Evolutionary conservation across 1,140 invertebrate species (phyloP).

Genomic region (Coelopa frigida): DNA sequence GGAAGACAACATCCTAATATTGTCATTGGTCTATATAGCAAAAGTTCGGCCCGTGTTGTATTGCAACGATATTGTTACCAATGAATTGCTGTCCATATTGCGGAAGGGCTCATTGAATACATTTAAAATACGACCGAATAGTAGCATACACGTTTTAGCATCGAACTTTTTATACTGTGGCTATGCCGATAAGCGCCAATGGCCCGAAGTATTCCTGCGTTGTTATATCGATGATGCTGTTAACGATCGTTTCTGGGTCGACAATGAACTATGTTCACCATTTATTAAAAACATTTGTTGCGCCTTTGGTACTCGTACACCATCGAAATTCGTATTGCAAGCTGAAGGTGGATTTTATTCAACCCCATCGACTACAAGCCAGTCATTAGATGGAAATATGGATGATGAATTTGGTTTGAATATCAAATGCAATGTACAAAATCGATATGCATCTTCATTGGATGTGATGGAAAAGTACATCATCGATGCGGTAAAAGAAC

Average conservation of each 20-base stretch:
- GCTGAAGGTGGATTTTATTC: slow-evolving; percentile 51
- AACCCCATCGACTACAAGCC: slow-evolving; percentile 45
- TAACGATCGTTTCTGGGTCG: slow-evolving; percentile 88
- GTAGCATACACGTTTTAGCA: slow-evolving; percentile 73
- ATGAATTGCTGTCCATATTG: slow-evolving; percentile 74
- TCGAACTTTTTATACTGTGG: slow-evolving; percentile 79
- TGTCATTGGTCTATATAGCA: slow-evolving; percentile 72
- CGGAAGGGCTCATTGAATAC: slow-evolving; percentile 71
- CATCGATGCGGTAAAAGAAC: slow-evolving; percentile 80
- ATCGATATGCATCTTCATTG: slow-evolving; percentile 56
- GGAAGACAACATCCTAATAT: slow-evolving; percentile 69
- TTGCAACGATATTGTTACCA: slow-evolving; percentile 68
- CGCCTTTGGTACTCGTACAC: slow-evolving; percentile 78
- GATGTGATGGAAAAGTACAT: slow-evolving; percentile 75
- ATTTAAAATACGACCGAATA: slow-evolving; percentile 55
- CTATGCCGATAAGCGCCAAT: slow-evolving; percentile 67
- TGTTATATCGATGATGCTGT: slow-evolving; percentile 91
- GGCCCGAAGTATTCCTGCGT: slow-evolving; percentile 72
- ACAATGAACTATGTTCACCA: slow-evolving; percentile 80
- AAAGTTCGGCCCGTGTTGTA: slow-evolving; percentile 75
- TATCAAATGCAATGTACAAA: slow-evolving; percentile 45
- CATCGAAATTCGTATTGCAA: slow-evolving; percentile 54
- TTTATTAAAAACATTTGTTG: slow-evolving; percentile 88
- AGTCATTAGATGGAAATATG: slow-evolving; percentile 29
- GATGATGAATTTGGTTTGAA: slow-evolving; percentile 48